These are phyloP conservation scores for Caenorhabditis elegans DNA, from an alignment of 1,140 invertebrate genomes.

Conservation along the genomic window DNA sequence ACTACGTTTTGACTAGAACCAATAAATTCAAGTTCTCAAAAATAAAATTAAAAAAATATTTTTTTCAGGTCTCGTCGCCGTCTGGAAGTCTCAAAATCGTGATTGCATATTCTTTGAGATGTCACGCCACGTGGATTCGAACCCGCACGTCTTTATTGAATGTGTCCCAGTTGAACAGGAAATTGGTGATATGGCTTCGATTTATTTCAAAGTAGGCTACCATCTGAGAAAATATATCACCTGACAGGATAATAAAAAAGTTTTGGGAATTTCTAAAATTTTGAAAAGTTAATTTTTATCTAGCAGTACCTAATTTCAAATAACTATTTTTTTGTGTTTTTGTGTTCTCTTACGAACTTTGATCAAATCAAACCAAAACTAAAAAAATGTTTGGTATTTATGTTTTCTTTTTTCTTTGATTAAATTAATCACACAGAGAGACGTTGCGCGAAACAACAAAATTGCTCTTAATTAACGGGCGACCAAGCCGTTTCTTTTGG, in stretches of 20 bases:
- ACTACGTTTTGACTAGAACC: too few relatives aligned
- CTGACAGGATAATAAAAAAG: too few relatives aligned
- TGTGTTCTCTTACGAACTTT: too few relatives aligned
- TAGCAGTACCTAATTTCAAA: too few relatives aligned
- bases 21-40: neutral
- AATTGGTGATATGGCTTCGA: constrained; percentile 80
- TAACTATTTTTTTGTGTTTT: too few relatives aligned
- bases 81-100: constrained; percentile 75
- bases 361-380: neutral
- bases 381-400: neutral
- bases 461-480: constrained; percentile 14
- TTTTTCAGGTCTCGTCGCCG: constrained; percentile 73
- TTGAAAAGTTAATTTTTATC: too few relatives aligned
- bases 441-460: neutral
- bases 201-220: constrained; percentile 79
- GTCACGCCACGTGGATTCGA: constrained; percentile 66
- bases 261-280: too few relatives aligned
- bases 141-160: constrained; percentile 77
- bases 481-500: too few relatives aligned
- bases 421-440: too few relatives aligned
- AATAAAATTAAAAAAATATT: neutral
- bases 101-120: constrained; percentile 88
- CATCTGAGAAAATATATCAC: too few relatives aligned
- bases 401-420: too few relatives aligned
- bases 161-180: constrained; percentile 83